These are phyloP conservation scores for Corythaixoides concolor DNA, from an alignment of 2,113 vertebrate genomes.

Conservation along the genomic window DNA sequence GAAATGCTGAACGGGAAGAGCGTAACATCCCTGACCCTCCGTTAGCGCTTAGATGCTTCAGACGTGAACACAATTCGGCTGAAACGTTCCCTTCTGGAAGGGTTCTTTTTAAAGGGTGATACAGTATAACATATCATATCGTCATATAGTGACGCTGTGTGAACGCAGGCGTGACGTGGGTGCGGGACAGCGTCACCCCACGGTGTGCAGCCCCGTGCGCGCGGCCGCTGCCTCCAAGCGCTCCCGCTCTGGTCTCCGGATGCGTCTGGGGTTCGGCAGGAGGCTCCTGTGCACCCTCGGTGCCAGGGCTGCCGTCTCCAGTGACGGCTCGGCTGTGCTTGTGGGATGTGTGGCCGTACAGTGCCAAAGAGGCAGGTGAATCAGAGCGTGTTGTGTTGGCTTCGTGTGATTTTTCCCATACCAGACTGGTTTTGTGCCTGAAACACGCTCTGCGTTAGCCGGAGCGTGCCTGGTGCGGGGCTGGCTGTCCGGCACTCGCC, in stretches of 20 bases:
- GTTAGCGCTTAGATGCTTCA: rapidly evolving
- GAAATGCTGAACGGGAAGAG: background rate
- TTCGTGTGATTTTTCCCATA: background rate
- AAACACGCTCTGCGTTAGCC: rapidly evolving
- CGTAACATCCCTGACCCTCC: background rate
- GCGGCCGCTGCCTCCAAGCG: background rate
- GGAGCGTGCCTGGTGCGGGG: rapidly evolving
- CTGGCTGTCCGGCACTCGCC: background rate
- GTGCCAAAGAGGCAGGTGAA: background rate
- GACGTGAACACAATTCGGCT: rapidly evolving
- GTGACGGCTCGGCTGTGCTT: background rate
- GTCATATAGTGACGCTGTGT: background rate
- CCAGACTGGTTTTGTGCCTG: background rate
- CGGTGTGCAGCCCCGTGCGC: background rate
- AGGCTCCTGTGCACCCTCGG: background rate
- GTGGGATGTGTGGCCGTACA: background rate
- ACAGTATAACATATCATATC: too few relatives aligned
- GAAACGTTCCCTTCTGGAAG: background rate
- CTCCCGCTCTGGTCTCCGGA: background rate
- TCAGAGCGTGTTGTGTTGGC: background rate
- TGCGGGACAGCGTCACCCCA: rapidly evolving
- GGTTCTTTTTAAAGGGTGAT: background rate
- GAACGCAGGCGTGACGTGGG: rapidly evolving
- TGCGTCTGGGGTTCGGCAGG: background rate
- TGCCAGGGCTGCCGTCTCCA: background rate